Evolutionary conservation across 1,140 invertebrate species (phyloP).

Genomic region (Condylostylus longicornis): DNA sequence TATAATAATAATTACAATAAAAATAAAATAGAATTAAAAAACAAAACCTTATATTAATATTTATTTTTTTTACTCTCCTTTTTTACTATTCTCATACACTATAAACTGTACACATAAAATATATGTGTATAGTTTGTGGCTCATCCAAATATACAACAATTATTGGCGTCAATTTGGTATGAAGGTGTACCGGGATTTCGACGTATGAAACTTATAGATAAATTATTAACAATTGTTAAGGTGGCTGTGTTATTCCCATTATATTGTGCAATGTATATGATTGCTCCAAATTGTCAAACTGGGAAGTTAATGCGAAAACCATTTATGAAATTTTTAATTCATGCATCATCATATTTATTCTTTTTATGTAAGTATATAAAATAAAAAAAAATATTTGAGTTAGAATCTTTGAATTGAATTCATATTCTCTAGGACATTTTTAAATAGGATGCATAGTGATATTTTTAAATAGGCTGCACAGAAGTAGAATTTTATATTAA

Average conservation of each 20-base stretch:
- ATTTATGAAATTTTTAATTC: conserved; percentile 89
- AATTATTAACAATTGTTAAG: conserved; percentile 52
- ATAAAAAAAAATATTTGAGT: too few relatives aligned
- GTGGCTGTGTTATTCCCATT: conserved; percentile 72
- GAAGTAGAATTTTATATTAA: too few relatives aligned
- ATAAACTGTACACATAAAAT: neutral
- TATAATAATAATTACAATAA: too few relatives aligned
- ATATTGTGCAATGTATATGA: conserved; percentile 68
- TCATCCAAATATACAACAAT: conserved; percentile 84
- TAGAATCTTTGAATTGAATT: too few relatives aligned
- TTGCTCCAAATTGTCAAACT: conserved; percentile 56
- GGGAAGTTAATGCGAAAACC: conserved; percentile 73
- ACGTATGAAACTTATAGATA: conserved; percentile 52
- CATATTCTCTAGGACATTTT: neutral
- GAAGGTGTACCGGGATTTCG: conserved; percentile 76
- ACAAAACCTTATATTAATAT: too few relatives aligned
- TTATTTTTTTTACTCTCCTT: too few relatives aligned
- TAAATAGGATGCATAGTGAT: too few relatives aligned
- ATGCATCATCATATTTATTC: conserved; percentile 81
- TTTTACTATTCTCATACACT: too few relatives aligned
- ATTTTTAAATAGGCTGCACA: too few relatives aligned
- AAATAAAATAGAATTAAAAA: too few relatives aligned
- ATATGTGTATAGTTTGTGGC: conserved; percentile 78
- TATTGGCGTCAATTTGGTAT: conserved; percentile 84
- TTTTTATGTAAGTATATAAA: conserved; percentile 62